Evolutionary conservation across 2,797 vertebrate species (phyloP).

Genomic region (Jordanella pulchra): DNA sequence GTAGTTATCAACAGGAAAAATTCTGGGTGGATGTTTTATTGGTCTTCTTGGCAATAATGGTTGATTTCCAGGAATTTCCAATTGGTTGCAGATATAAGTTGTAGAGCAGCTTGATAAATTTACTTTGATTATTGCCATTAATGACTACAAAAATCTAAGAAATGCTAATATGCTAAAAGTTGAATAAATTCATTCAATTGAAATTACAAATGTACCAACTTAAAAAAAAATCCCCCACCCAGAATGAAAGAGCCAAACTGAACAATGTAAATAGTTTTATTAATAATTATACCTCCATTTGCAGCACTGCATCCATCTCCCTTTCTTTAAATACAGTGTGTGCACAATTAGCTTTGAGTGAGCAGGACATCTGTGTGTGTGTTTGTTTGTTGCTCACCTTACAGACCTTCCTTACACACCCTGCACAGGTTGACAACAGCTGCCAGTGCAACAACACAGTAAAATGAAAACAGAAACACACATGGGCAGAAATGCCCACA

Average conservation of each 20-base stretch:
- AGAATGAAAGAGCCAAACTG: slow-evolving; percentile 14
- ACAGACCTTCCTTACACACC: slow-evolving; percentile 66
- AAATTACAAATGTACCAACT: slow-evolving; percentile 4
- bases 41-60: background rate
- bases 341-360: slow-evolving; percentile 70
- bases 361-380: slow-evolving; percentile 76
- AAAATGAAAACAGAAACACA: slow-evolving; percentile 28
- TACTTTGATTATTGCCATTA: background rate
- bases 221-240: too few relatives aligned
- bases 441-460: slow-evolving; percentile 33
- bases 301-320: slow-evolving; percentile 62
- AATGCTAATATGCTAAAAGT: background rate
- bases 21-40: background rate
- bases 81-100: background rate
- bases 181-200: background rate
- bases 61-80: background rate
- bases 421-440: slow-evolving; percentile 46
- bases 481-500: slow-evolving; percentile 47
- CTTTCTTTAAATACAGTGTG: slow-evolving; percentile 72
- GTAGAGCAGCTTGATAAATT: background rate
- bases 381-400: slow-evolving; percentile 69
- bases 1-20: background rate
- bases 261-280: slow-evolving; percentile 78
- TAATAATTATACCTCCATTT: slow-evolving; percentile 76
- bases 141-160: background rate